Evolutionary conservation across 2,888 invertebrate species (phyloP).

Genomic region (Trissonchulus sp.): DNA sequence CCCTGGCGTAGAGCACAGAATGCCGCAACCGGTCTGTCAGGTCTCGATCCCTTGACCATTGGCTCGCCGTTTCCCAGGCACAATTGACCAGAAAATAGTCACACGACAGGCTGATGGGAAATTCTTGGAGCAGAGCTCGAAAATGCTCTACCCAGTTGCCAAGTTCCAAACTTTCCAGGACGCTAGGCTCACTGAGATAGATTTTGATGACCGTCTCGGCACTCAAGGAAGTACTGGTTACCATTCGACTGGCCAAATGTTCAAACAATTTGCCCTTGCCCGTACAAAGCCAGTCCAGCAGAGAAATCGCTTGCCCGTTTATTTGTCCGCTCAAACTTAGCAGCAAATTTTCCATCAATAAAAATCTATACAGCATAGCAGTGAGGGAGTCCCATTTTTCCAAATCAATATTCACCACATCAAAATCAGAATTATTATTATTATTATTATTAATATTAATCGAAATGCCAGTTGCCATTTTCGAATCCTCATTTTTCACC

Average conservation of each 20-base stretch:
- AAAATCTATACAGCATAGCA: not conserved
- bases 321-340: no score
- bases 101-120: not conserved
- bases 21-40: not conserved
- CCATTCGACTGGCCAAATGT: not conserved
- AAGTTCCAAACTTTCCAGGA: not conserved
- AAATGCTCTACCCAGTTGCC: not conserved
- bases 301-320: no score
- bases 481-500: no score
- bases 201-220: not conserved
- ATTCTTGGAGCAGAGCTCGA: not conserved
- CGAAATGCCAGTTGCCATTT: no score
- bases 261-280: not conserved
- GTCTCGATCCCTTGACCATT: not conserved
- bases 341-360: no score
- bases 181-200: not conserved
- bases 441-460: no score
- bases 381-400: not conserved
- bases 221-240: not conserved
- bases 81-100: not conserved
- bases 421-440: no score
- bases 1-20: not conserved
- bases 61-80: constrained; percentile 4
- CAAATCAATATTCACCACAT: not conserved
- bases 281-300: no score